Conservation (phyloP, 2,888 invertebrate genomes). For the Agapetus fuscipes region DNA sequence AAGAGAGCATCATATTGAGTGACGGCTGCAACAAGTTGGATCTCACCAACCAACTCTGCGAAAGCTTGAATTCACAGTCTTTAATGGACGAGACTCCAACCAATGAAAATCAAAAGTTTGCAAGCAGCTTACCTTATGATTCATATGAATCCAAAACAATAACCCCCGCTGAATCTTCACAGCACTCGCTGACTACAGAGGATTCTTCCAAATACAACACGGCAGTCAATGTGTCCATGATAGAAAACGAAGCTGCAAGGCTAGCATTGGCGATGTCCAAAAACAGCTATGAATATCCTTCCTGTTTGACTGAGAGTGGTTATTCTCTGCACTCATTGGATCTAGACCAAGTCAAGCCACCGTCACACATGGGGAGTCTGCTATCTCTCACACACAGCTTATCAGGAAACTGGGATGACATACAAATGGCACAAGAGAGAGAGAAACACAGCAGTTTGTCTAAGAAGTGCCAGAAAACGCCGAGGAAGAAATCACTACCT, state of each 20-base stretch:
- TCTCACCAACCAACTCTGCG: slow-evolving; percentile 33
- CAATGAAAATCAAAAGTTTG: slow-evolving; percentile 24
- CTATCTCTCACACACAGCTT: slow-evolving; percentile 45
- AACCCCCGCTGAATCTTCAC: slow-evolving; percentile 30
- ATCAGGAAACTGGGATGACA: slow-evolving; percentile 42
- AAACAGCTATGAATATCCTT: slow-evolving; percentile 17
- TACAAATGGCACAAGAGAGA: slow-evolving; percentile 27
- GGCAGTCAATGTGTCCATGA: slow-evolving; percentile 60
- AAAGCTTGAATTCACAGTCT: slow-evolving; percentile 13
- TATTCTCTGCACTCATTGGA: slow-evolving; percentile 55
- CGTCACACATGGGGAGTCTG: slow-evolving; percentile 65
- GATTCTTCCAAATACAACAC: slow-evolving; percentile 45
- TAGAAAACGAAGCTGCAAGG: slow-evolving; percentile 67
- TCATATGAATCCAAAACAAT: slow-evolving; percentile 21
- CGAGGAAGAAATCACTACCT: slow-evolving; percentile 60
- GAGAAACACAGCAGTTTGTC: slow-evolving; percentile 26
- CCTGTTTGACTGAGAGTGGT: slow-evolving; percentile 48
- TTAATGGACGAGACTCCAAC: slow-evolving; percentile 29
- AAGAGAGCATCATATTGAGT: slow-evolving; percentile 30
- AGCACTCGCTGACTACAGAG: slow-evolving; percentile 32
- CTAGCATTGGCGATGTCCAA: slow-evolving; percentile 46
- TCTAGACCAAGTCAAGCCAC: slow-evolving; percentile 65
- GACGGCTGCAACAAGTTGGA: slow-evolving; percentile 29
- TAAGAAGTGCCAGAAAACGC: slow-evolving; percentile 34
- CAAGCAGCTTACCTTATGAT: slow-evolving; percentile 11